Base-by-base conservation (phyloP, 2,888 invertebrate genomes). In the Cacoxenus indagator region DNA sequence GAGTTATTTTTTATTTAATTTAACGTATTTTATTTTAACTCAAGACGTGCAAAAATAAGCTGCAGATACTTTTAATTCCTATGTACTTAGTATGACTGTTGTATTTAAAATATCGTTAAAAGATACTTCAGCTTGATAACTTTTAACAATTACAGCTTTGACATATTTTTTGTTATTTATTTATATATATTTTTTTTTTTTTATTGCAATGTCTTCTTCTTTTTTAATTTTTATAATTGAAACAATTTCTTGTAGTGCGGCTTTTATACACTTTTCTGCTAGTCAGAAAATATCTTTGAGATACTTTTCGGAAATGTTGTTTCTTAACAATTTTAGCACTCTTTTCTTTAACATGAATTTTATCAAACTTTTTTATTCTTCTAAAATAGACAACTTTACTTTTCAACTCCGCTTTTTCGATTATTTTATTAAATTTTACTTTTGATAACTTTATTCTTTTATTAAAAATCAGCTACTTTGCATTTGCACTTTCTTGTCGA, bases 401-500 rank as follows among this genome's bases (percentile, higher is more conserved):
- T 17, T 4, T 51, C 14, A 43, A 51, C 51, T 51, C 14, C 19
- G n/a, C 0, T 48, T 48, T 48, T 48, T 4, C 14, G 14, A 37
- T 37, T 11, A 37, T 55, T 57, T 43, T 66, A 19, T 65, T 64
- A 27, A 55, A 19, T 65, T 48, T 26, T 27, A 59, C 8, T 48
- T 59, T 11, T 65, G 14, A 48, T 37, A 27, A 57, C 22, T 37
- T 26, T 4, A 51, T 22, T 67, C 54, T 11, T 19, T 70, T 43
- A 51, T 65, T 68, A 72, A 67, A 67, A 65, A 78, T 76, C 79
- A 76, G 73, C 74, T 74, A 75, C 77, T 72, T 75, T 71, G 76
- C 72, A 71, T 78, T 76, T 77, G 72, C 75, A 78, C 76, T 76
- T 70, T 76, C 70, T 75, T 75, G 70, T 75, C 45, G 45, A 67